phyloP scores from a whole-genome alignment of 35 echinoderm and acorn worm species.

The Lytechinus variegatus region DNA sequence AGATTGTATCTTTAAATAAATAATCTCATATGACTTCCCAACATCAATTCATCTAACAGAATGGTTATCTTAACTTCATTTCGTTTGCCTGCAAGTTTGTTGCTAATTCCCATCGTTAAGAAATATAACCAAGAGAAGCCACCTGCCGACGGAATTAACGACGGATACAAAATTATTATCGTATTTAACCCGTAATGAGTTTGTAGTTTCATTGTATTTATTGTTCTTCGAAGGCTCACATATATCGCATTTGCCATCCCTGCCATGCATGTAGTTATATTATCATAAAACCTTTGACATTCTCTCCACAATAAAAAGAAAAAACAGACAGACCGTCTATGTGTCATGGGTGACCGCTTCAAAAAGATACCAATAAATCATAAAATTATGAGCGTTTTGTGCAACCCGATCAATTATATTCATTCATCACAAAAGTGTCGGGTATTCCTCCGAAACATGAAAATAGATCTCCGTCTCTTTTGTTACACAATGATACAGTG shows the following conservation, averaged over 20 bases:
- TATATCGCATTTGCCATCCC: neutral
- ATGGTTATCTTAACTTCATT: neutral
- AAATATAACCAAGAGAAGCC: neutral
- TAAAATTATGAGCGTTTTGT: neutral
- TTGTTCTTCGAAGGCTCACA: neutral
- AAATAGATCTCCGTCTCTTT: neutral
- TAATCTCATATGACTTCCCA: too few relatives aligned
- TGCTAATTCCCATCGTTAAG: neutral
- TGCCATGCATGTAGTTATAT: neutral
- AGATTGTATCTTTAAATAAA: too few relatives aligned
- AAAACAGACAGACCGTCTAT: neutral
- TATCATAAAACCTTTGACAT: neutral
- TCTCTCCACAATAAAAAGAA: neutral
- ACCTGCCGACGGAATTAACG: neutral
- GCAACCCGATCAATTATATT: constrained; percentile 11
- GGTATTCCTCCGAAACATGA: neutral
- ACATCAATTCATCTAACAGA: neutral
- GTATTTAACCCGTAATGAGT: neutral
- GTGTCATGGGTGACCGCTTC: neutral
- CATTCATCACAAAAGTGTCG: constrained; percentile 18
- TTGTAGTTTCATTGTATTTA: neutral
- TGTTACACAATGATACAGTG: neutral
- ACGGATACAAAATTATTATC: neutral
- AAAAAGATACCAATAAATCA: neutral
- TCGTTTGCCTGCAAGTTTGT: neutral